Conservation (phyloP, 2,113 vertebrate genomes). For the Crotalus tigris region DNA sequence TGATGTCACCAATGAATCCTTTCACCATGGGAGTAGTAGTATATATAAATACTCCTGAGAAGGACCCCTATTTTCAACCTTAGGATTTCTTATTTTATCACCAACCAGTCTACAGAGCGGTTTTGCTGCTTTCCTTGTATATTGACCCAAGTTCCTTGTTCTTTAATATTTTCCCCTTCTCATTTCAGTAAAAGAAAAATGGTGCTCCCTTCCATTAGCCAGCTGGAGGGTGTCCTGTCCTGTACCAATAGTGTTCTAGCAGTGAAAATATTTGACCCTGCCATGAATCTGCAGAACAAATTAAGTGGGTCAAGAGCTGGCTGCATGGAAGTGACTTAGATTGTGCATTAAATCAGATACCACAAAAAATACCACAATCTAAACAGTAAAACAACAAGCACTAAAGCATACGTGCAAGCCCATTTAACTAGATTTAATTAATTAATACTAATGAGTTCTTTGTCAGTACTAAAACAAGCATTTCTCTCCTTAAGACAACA, state of each 20-base stretch:
- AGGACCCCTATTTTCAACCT: neutral
- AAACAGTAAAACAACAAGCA: neutral
- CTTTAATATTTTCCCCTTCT: neutral
- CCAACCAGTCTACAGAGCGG: neutral
- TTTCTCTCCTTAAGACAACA: neutral
- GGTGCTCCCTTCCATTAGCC: neutral
- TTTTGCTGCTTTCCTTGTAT: neutral
- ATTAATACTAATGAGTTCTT: neutral
- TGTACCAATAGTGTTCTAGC: neutral
- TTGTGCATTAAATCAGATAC: neutral
- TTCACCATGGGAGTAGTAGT: neutral
- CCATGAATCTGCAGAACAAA: neutral
- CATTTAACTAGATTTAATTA: constrained; percentile 12
- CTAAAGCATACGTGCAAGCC: neutral
- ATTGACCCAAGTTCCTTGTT: neutral
- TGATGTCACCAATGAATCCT: neutral
- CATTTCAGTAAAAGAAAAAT: neutral
- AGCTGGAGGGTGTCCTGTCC: neutral
- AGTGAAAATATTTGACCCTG: neutral
- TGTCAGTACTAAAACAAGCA: neutral
- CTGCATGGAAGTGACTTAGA: neutral
- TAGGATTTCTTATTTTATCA: neutral
- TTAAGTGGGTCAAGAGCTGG: neutral
- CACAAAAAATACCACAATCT: neutral
- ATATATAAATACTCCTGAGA: neutral